Evolutionary conservation across 2,113 vertebrate genomes (phyloP).

Genomic region (Capreolus pygargus): DNA sequence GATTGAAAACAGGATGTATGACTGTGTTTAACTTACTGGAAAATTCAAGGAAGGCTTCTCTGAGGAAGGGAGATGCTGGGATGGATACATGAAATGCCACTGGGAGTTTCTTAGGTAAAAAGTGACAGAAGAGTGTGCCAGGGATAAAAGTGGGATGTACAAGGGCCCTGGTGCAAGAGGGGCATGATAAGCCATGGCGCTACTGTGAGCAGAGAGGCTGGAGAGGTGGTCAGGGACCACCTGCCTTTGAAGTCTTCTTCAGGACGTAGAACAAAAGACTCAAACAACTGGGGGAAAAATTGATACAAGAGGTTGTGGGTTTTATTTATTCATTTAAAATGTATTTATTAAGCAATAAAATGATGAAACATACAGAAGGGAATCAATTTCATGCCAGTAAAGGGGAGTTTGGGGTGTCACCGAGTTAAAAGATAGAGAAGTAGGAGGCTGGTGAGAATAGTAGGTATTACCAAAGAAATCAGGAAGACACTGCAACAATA

Average conservation of each 20-base stretch:
- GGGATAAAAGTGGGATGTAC: neutral
- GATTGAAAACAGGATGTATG: neutral
- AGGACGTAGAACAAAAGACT: neutral
- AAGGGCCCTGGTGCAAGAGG: neutral
- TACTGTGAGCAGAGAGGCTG: neutral
- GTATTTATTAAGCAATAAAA: neutral
- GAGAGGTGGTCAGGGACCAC: neutral
- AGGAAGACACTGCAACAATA: neutral
- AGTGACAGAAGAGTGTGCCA: neutral
- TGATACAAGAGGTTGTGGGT: neutral
- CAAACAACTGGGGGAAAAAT: neutral
- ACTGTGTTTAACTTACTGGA: neutral
- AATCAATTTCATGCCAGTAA: neutral
- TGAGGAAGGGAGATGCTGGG: neutral
- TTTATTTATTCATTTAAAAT: neutral
- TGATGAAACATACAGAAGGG: neutral
- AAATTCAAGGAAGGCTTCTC: neutral
- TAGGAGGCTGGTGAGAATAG: neutral
- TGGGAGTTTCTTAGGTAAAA: neutral
- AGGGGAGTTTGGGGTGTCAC: neutral
- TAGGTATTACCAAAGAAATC: neutral
- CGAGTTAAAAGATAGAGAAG: neutral
- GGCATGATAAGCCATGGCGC: rapidly evolving
- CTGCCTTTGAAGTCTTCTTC: neutral
- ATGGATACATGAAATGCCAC: neutral